Conservation (phyloP, 23 tunicate species). For the Botrylloides violaceus region DNA sequence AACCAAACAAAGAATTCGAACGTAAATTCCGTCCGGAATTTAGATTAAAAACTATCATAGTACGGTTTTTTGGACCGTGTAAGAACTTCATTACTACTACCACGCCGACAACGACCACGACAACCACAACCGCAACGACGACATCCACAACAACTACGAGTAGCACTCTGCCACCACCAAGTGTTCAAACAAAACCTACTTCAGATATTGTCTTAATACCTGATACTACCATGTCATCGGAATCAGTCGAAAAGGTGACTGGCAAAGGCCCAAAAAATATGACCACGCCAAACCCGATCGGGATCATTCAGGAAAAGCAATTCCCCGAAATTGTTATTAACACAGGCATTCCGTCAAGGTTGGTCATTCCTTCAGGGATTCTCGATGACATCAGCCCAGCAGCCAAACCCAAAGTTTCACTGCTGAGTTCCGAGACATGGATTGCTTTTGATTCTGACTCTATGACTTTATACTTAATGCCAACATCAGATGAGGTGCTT, state of each 20-base stretch:
- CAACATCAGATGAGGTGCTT: conserved; percentile 21
- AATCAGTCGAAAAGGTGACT: not conserved
- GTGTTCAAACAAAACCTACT: conserved; percentile 3
- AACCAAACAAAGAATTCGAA: conserved; percentile 20
- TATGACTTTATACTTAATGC: conserved; percentile 30
- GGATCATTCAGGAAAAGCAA: not conserved
- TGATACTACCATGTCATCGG: not conserved
- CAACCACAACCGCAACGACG: not conserved
- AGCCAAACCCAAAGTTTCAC: not conserved
- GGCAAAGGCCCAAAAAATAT: not conserved
- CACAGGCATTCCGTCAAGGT: not conserved
- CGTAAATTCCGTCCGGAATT: conserved; percentile 25
- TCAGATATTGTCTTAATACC: not conserved
- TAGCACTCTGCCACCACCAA: conserved; percentile 1
- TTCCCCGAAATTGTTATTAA: not conserved
- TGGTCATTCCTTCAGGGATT: not conserved
- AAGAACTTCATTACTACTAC: conserved; percentile 12
- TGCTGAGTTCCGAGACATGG: conserved; percentile 29
- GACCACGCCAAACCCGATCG: not conserved
- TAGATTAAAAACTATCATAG: conserved; percentile 30
- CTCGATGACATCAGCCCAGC: too few species aligned
- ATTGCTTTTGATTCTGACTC: conserved; percentile 21
- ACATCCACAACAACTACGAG: not conserved
- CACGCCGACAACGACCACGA: not conserved
- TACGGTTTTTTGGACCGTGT: conserved; percentile 56